Evolutionary conservation across 2,797 vertebrate species (phyloP), one percentile per base, ranked within the genome.

Genomic region (Periophthalmus magnuspinnatus): DNA sequence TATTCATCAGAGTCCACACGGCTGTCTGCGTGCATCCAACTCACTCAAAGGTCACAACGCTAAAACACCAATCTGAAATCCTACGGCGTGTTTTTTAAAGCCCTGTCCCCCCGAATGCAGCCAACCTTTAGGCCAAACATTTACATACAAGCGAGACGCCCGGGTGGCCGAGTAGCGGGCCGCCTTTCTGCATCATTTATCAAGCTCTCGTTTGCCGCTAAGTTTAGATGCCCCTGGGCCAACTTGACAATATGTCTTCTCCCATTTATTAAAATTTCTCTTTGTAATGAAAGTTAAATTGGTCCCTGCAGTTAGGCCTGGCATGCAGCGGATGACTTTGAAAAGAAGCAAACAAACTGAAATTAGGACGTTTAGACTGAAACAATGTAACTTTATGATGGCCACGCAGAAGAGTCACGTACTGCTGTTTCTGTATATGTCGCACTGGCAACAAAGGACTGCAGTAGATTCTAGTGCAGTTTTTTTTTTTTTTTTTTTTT

Each of bases 1-100:
- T 88, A 90, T 93, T 93, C 91, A 93, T 91, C 90, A 93, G 92
- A 69, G 82, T 81, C 85, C 76, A 73, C 70, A 38, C 75, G 70
- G 83, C 84, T 89, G 90, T 91, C 89, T 85, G 76, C 86, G 80
- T 86, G 83, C 76, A 86, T 90, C 91, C 89, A 84, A 83, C 90
- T 92, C 91, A 90, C 87, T 93, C 89, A 92, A 92, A 93, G 92
- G 91, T 93, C 91, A 92, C 84, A 71, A 81, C 76, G 73, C 87
- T 88, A 91, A 89, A 90, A 91, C 87, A 87, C 81, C 91, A 87
- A 89, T 91, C 87, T 83, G 70, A 86, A 86, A 85, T 86, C 78
- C 79, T 78, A 79, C 75, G 71, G 82, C 76, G 81, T 80, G 83
- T 84, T 90, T 88, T 28, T 85, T 77, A 57, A 74, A 79, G 68